phyloP scores from a whole-genome alignment of 1,140 invertebrate genomes.

The Odontomachus brunneus region DNA sequence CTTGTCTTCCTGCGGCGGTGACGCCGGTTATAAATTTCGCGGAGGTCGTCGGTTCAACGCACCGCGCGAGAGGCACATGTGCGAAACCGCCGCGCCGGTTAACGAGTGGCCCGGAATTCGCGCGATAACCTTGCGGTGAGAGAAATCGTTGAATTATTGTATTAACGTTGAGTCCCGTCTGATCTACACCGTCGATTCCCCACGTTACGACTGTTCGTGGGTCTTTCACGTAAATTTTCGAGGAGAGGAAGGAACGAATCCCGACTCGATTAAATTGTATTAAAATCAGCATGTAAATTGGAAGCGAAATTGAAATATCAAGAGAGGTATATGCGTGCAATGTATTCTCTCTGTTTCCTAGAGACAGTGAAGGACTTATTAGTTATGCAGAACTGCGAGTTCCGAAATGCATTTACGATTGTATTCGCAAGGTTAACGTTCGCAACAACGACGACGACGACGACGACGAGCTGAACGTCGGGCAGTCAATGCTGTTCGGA shows the following conservation, averaged over 20 bases:
- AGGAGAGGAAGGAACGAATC: too few relatives aligned
- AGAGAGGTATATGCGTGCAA: too few relatives aligned
- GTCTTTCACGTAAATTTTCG: background rate
- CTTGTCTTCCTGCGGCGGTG: constrained; percentile 33
- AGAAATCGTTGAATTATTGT: constrained; percentile 27
- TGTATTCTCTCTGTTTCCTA: too few relatives aligned
- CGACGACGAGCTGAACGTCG: background rate
- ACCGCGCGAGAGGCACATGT: constrained; percentile 54
- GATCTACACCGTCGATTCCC: too few relatives aligned
- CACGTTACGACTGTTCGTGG: too few relatives aligned
- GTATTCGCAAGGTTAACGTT: too few relatives aligned
- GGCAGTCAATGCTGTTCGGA: background rate
- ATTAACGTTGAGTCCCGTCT: background rate
- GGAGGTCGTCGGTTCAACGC: constrained; percentile 53
- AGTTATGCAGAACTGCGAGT: too few relatives aligned
- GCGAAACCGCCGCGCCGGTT: constrained; percentile 38
- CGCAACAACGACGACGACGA: background rate
- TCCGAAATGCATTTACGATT: background rate
- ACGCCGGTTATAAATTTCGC: constrained; percentile 59
- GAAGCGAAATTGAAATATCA: too few relatives aligned
- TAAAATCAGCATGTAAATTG: too few relatives aligned
- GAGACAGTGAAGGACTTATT: too few relatives aligned
- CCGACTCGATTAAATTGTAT: too few relatives aligned
- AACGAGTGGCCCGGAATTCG: constrained; percentile 34
- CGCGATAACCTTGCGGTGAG: constrained; percentile 3